Conservation (phyloP, 2,888 invertebrate genomes). For the Sarcophaga caerulescens region DNA sequence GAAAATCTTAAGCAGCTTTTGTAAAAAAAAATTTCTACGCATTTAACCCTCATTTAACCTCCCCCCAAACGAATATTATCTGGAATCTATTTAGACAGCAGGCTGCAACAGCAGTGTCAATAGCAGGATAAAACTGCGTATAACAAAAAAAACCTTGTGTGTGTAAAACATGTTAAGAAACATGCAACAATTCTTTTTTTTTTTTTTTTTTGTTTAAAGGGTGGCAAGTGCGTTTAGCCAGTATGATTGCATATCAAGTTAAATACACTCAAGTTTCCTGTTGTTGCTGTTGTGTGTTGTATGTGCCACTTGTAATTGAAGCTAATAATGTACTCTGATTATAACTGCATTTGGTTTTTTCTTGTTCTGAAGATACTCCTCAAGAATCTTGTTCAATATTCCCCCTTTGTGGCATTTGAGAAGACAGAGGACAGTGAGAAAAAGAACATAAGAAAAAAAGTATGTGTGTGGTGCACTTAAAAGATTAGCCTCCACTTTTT, state of each 20-base stretch:
- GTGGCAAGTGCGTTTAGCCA: conserved; percentile 24
- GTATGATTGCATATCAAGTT: conserved; percentile 15
- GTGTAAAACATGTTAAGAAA: conserved; percentile 32
- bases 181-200: neutral
- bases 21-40: conserved; percentile 39
- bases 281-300: neutral
- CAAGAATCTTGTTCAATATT: conserved; percentile 17
- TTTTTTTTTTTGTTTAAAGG: conserved; percentile 1
- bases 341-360: neutral
- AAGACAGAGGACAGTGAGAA: neutral
- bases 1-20: conserved; percentile 37
- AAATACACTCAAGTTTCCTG: conserved; percentile 36
- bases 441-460: neutral
- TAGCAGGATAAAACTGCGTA: conserved; percentile 6
- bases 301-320: conserved; percentile 49
- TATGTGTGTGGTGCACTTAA: conserved; percentile 46
- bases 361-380: neutral
- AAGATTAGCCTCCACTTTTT: conserved; percentile 63
- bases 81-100: conserved; percentile 11
- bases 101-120: neutral
- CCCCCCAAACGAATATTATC: neutral
- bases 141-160: neutral
- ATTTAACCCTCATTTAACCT: conserved; percentile 59
- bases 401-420: conserved; percentile 10
- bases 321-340: conserved; percentile 41